Evolutionary conservation across 1,140 invertebrate genomes (phyloP).

Genomic region (Bombus waltoni): DNA sequence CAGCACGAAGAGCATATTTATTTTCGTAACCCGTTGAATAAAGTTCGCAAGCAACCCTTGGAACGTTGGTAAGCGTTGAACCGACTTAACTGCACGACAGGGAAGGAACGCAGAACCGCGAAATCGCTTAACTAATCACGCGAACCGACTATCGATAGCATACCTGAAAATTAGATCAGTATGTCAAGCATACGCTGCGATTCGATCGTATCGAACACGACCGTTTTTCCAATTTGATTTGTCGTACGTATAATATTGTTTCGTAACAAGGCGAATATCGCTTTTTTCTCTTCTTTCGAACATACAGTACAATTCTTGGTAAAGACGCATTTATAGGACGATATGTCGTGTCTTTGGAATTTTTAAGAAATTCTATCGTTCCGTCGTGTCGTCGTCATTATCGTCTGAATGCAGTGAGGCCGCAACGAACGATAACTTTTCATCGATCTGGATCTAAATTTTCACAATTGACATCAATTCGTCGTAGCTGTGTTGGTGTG

Average conservation of each 20-base stretch:
- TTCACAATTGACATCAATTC: too few species aligned
- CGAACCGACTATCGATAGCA: slow-evolving; percentile 24
- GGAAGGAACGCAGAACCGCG: slow-evolving; percentile 10
- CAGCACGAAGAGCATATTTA: neutral
- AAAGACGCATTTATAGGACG: neutral
- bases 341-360: neutral
- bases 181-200: slow-evolving; percentile 56
- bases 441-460: too few species aligned
- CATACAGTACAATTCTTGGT: neutral
- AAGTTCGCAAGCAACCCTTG: neutral
- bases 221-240: neutral
- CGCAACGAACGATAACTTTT: too few species aligned
- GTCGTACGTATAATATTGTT: slow-evolving; percentile 28
- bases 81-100: too few species aligned
- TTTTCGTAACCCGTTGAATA: neutral
- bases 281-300: neutral
- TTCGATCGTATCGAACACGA: neutral
- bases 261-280: slow-evolving; percentile 17
- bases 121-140: slow-evolving; percentile 32
- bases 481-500: too few species aligned
- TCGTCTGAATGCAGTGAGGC: too few species aligned
- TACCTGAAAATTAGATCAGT: slow-evolving; percentile 70
- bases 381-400: too few species aligned
- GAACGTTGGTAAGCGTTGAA: neutral
- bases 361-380: too few species aligned